phyloP scores from a whole-genome alignment of 2,797 vertebrate species.

The Anabacerthia variegaticeps region DNA sequence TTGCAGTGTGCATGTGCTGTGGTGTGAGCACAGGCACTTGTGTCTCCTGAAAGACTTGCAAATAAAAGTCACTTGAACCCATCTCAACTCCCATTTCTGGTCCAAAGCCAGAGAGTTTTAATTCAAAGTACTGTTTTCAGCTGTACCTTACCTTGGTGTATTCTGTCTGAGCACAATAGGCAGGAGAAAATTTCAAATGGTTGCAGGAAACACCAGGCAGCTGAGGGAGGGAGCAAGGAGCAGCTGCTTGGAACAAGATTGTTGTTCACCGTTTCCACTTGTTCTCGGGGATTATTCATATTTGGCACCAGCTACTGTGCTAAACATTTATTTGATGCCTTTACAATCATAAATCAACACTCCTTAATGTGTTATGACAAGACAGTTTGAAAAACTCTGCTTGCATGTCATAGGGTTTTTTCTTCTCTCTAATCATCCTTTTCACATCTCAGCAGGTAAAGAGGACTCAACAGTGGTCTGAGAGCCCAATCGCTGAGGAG shows the following conservation, averaged over 20 bases:
- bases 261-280: neutral
- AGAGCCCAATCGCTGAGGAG: neutral
- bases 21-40: neutral
- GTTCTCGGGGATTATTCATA: neutral
- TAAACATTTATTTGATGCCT: slow-evolving; percentile 38
- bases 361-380: slow-evolving; percentile 31
- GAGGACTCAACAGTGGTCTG: neutral
- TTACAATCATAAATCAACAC: slow-evolving; percentile 12
- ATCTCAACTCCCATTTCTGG: neutral
- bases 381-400: neutral
- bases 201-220: neutral
- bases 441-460: neutral
- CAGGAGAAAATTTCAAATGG: neutral
- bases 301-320: neutral
- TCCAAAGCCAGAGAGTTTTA: neutral
- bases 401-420: neutral
- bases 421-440: neutral
- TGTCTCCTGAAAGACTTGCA: neutral
- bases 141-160: neutral
- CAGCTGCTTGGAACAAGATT: slow-evolving; percentile 28
- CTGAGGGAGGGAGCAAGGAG: neutral
- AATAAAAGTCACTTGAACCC: neutral
- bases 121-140: neutral
- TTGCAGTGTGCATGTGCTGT: neutral
- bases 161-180: neutral